A percentile compares a stretch with the other conserved stretches of the same genome.
phyloP scores from a whole-genome alignment of 2,113 vertebrate genomes.

The Erythrolamprus reginae region DNA sequence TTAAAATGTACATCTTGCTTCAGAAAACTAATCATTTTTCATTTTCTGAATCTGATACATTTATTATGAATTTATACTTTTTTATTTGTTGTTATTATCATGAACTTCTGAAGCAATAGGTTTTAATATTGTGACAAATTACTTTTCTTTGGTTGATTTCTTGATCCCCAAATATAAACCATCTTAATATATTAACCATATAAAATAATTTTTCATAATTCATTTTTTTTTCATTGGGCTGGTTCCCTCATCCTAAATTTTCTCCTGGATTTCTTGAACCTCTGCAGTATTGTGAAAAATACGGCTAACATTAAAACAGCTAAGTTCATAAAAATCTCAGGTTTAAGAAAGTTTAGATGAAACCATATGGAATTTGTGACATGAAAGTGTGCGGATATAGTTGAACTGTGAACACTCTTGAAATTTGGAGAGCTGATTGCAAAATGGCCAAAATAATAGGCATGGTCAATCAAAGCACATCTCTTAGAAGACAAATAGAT shows the following conservation, averaged over 20 bases:
- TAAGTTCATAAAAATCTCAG: neutral
- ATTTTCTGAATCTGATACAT: neutral
- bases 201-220: neutral
- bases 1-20: neutral
- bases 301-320: neutral
- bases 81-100: neutral
- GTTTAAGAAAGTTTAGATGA: neutral
- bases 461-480: neutral
- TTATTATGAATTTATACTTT: neutral
- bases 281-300: neutral
- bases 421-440: neutral
- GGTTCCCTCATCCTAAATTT: neutral
- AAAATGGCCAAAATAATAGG: neutral
- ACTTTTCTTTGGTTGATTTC: neutral
- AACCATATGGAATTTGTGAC: neutral
- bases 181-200: neutral
- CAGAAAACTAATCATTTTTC: neutral
- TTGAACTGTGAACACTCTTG: neutral
- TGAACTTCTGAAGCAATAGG: neutral
- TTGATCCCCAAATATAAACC: neutral
- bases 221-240: neutral
- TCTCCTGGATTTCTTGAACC: neutral
- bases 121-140: neutral
- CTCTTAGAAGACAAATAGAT: neutral
- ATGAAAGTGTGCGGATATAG: no score